Base-by-base conservation (phyloP, 53 echinoderm and acorn worm species). In the Holothuria scabra region DNA sequence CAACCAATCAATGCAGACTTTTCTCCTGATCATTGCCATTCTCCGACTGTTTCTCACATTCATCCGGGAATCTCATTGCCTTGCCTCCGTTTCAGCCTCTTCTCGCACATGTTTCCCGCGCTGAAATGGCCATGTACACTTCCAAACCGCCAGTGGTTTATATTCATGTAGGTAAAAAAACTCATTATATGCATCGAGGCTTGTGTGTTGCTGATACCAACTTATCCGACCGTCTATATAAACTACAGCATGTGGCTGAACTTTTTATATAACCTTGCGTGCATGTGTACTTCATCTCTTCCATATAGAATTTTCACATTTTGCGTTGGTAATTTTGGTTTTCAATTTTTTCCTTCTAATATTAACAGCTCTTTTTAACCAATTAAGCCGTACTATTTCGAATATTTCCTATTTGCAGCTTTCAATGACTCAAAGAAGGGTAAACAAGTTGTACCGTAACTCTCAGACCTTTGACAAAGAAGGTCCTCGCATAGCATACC, bases 91-190 rank as follows among this genome's bases (percentile, higher is more conserved):
- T 81, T 81, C 96, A 96, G 96, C 96, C 96, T 88, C 93, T 96
- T 81, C 93, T 96, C 86, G 92, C 86, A 85, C 96, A 93, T 92
- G 93, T 94, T 86, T 96, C 96, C 84, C 88, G 96, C 84, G 96
- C 92, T 90, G 96, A 96, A 96, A 96, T 96, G 96, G 96, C 96
- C 96, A 93, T 96, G 93, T 96, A 92, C 90, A 90, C 96, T 88
- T 96, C 96, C 87, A 93, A 92, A 88, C 96, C 96, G 83, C 93
- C 93, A 86, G 93, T 90, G 83, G 90, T 93, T 88, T 96, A 86
- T 91, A 90, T 85, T 90, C 93, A 93, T 96, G 96, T 96, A 96
- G 96, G 96, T 96, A 96, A 92, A 86, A 80, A 16, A 25, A 76
- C 58, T 78, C 28, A 78, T 46, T 76, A 29, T 58, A 56, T 78